Evolutionary conservation across 1,140 invertebrate genomes (phyloP).

Genomic region (Helicorthomorpha holstii): DNA sequence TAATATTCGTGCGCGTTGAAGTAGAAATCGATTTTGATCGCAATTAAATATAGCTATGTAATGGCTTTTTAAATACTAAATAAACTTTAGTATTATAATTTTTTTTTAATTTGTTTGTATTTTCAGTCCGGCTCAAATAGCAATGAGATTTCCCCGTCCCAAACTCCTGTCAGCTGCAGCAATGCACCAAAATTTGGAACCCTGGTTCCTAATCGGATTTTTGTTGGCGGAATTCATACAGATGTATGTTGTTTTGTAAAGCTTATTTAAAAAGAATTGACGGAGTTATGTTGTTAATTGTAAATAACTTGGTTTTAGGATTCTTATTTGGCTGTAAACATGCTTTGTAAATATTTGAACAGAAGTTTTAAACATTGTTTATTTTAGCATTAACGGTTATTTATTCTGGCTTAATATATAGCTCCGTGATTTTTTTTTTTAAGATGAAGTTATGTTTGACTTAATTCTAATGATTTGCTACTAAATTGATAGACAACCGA

Average conservation of each 20-base stretch:
- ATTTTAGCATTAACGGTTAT: too few species aligned
- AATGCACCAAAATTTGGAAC: conserved; percentile 36
- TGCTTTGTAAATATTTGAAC: too few species aligned
- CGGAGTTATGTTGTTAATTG: neutral
- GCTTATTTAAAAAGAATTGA: neutral
- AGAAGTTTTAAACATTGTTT: too few species aligned
- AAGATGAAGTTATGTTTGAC: neutral
- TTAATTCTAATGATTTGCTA: neutral
- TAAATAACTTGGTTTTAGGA: neutral
- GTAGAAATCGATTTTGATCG: too few species aligned
- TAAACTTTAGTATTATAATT: too few species aligned
- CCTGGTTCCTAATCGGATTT: conserved; percentile 76
- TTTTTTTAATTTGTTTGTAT: too few species aligned
- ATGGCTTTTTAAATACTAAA: too few species aligned
- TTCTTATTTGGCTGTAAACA: too few species aligned
- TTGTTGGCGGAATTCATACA: conserved; percentile 81
- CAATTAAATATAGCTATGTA: too few species aligned
- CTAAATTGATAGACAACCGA: conserved; percentile 26
- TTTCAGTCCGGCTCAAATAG: conserved; percentile 15
- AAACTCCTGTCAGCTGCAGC: conserved; percentile 18
- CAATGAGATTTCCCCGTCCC: conserved; percentile 17
- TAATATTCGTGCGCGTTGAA: too few species aligned
- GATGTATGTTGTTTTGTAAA: conserved; percentile 29
- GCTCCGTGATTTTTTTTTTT: neutral
- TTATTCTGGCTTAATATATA: too few species aligned